Evolutionary conservation across 2,888 invertebrate genomes (phyloP).

Genomic region (Polymixis lichenea): DNA sequence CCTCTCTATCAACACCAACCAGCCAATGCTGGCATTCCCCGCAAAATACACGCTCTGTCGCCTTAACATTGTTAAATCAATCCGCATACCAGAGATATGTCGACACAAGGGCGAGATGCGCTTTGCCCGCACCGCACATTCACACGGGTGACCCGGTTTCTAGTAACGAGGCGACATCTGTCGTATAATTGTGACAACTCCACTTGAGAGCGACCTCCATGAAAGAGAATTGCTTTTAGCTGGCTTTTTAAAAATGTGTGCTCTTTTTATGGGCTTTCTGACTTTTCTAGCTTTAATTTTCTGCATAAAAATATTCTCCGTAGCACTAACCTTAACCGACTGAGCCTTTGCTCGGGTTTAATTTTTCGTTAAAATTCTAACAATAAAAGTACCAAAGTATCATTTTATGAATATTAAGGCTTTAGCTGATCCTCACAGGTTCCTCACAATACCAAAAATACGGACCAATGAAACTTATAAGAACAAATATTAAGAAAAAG

Average conservation of each 20-base stretch:
- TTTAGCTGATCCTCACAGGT: not conserved
- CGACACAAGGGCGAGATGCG: conserved; percentile 40
- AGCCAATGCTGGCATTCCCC: conserved; percentile 11
- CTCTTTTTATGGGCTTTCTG: conserved; percentile 34
- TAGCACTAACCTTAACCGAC: not conserved
- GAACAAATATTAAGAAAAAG: conserved; percentile 2
- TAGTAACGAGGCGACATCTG: conserved; percentile 65
- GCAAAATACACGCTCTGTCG: conserved; percentile 35
- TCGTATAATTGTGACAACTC: conserved; percentile 62
- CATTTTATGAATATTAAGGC: not conserved
- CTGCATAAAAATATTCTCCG: not conserved
- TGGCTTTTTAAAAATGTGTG: conserved; percentile 41
- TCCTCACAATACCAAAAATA: not conserved
- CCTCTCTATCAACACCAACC: conserved; percentile 21
- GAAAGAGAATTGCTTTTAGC: conserved; percentile 46
- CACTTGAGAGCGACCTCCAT: conserved; percentile 46
- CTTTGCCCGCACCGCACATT: conserved; percentile 42
- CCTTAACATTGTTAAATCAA: conserved; percentile 51
- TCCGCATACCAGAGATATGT: conserved; percentile 35
- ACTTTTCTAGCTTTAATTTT: conserved; percentile 17
- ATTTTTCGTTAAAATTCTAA: not conserved
- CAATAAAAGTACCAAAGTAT: not conserved
- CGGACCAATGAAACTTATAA: not conserved
- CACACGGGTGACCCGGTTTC: conserved; percentile 60
- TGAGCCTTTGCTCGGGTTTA: not conserved